Evolutionary conservation across 2,888 invertebrate genomes (phyloP).

Genomic region (Megamerina dolium): DNA sequence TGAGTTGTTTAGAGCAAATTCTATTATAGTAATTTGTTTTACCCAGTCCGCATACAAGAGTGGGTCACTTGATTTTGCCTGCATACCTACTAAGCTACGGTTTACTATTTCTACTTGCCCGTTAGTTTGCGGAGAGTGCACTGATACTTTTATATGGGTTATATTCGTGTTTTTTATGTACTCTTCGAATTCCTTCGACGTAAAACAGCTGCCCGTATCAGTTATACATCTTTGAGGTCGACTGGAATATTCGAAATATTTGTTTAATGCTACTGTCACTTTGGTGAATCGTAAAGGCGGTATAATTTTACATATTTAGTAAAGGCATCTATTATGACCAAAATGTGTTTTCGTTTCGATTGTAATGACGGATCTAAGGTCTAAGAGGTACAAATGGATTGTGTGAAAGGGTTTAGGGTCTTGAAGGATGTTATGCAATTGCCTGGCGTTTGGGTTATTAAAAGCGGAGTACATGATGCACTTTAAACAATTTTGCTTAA

Average conservation of each 20-base stretch:
- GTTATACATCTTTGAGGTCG: not conserved
- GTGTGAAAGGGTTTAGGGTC: no score
- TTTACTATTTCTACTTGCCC: conserved; percentile 2
- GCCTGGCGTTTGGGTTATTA: no score
- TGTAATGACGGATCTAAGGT: no score
- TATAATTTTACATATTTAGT: no score
- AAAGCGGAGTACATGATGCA: no score
- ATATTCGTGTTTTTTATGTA: not conserved
- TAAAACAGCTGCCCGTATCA: conserved; percentile 3
- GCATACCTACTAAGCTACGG: not conserved
- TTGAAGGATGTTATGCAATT: no score
- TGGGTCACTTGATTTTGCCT: not conserved
- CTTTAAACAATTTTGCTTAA: no score
- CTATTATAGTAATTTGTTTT: not conserved
- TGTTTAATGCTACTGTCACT: no score
- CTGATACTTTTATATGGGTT: not conserved
- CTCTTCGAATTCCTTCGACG: not conserved
- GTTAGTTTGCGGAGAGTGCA: not conserved
- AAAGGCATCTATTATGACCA: no score
- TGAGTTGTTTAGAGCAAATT: conserved; percentile 2
- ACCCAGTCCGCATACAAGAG: not conserved
- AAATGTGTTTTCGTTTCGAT: no score
- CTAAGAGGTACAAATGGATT: no score
- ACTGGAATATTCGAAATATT: not conserved
- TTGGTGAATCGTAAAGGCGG: no score